Evolutionary conservation across 1,140 invertebrate species (phyloP).

Genomic region (Epicauta chinensis): DNA sequence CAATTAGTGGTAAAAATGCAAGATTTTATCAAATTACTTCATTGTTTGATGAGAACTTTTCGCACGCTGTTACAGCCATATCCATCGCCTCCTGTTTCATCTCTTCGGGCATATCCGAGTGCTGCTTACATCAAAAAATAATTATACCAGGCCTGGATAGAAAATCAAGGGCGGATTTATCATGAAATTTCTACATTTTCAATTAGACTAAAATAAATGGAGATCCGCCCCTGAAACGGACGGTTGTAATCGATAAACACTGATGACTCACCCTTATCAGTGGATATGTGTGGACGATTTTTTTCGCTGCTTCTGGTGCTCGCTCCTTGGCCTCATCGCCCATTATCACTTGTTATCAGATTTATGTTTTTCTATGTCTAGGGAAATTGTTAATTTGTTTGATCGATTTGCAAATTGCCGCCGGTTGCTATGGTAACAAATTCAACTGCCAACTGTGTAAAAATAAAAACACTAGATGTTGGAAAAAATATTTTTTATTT

Average conservation of each 20-base stretch:
- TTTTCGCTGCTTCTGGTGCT: conserved; percentile 50
- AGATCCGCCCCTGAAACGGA: too few species aligned
- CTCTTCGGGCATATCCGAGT: conserved; percentile 87
- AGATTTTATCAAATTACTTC: conserved; percentile 48
- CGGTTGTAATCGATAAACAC: conserved; percentile 16
- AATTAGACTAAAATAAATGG: too few species aligned
- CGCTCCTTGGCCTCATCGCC: conserved; percentile 46
- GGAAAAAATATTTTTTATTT: too few species aligned
- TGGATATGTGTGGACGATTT: conserved; percentile 68
- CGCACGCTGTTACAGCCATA: conserved; percentile 82
- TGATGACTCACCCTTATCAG: conserved; percentile 56
- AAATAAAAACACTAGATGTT: not conserved
- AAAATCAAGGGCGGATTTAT: too few species aligned
- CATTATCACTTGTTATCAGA: conserved; percentile 33
- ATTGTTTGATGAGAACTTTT: conserved; percentile 82
- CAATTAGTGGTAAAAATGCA: not conserved
- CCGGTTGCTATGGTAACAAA: not conserved
- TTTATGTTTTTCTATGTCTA: not conserved
- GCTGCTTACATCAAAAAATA: conserved; percentile 45
- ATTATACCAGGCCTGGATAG: too few species aligned
- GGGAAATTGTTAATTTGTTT: not conserved
- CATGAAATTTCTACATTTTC: too few species aligned
- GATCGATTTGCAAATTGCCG: conserved; percentile 6
- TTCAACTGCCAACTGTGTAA: not conserved
- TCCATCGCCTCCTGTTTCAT: conserved; percentile 85